Base-by-base conservation (phyloP, 2,888 invertebrate genomes). In the Acanthacorydalis orientalis region DNA sequence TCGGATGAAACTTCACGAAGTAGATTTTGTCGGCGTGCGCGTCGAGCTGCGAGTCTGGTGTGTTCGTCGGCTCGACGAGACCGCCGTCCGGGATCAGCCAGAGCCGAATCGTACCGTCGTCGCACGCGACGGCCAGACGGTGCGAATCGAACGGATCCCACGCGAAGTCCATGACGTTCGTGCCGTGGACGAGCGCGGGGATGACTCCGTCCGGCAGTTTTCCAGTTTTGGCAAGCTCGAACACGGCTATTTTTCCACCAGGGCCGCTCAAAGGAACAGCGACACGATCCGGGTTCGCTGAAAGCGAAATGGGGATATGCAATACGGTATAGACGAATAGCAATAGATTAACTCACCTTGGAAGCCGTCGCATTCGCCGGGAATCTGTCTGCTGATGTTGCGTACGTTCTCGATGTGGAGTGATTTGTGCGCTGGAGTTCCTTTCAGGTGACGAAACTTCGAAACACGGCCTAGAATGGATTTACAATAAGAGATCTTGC, bases 301-400 rank as follows among this genome's bases (percentile, higher is more conserved):
- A 9, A 64, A 59, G 51, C 49, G 38, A 47, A 53, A 50, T 16
- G 38, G 7, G 1, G 6, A 14, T 37, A 35, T n/a, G 4, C 11
- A 35, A 12, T 11, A 11, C 35, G 35, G 12, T 35, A 4, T 23
- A 35, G 7, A 6, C 3, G 35, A 35, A 2, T 4, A 4, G 35
- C 35, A 11, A 7, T n/a, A 4, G 48, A 23, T 23, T 23, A 23
- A 56, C 64, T 69, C 63, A 84, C 84, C 84, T 63, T 88, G 86
- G 60, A 95, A 91, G 33, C 91, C 88, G 62, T 95, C 90, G 63
- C 92, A 90, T 67, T 95, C 93, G 1, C 92, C 91, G 0, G 93
- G 87, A 56, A 93, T 82, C 62, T 90, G 92, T 43, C 89, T 75
- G 62, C 89, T 89, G 39, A 95, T 73, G 60, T 91, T 91, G 50